Conservation (phyloP, 1,140 invertebrate genomes). For the silkworm (Bombyx mori) region DNA sequence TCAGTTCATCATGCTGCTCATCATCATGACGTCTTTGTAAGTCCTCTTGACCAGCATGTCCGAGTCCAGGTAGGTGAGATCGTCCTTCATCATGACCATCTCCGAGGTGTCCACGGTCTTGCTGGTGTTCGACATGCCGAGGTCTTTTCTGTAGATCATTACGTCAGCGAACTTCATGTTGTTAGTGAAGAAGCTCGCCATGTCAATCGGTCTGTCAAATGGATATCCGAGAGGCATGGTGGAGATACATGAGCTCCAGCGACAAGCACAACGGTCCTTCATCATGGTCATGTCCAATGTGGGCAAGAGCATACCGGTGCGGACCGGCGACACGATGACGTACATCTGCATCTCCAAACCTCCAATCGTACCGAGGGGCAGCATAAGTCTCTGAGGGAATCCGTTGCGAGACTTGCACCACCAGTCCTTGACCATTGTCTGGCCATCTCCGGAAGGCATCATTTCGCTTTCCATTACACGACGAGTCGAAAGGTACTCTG, state of each 20-base stretch:
- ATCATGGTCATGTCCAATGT: slow-evolving; percentile 48
- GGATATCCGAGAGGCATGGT: slow-evolving; percentile 76
- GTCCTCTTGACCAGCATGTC: slow-evolving; percentile 46
- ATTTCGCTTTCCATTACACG: slow-evolving; percentile 50
- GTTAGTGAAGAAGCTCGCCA: slow-evolving; percentile 71
- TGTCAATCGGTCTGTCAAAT: slow-evolving; percentile 76
- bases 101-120: slow-evolving; percentile 48
- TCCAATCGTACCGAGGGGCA: slow-evolving; percentile 76
- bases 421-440: slow-evolving; percentile 65
- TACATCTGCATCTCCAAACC: slow-evolving; percentile 77
- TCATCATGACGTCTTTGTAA: slow-evolving; percentile 54
- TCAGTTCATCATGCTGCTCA: slow-evolving; percentile 16
- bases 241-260: slow-evolving; percentile 70
- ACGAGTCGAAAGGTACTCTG: slow-evolving; percentile 48
- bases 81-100: slow-evolving; percentile 52
- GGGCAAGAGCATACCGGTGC: slow-evolving; percentile 76
- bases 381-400: slow-evolving; percentile 75
- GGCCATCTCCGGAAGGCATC: slow-evolving; percentile 33
- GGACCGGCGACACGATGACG: slow-evolving; percentile 75
- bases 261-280: slow-evolving; percentile 65
- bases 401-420: slow-evolving; percentile 72
- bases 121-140: slow-evolving; percentile 34
- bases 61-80: slow-evolving; percentile 45
- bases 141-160: slow-evolving; percentile 73
- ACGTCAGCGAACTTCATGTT: slow-evolving; percentile 79